Conservation (phyloP, 2,888 invertebrate genomes). For the Endotricha flammealis region DNA sequence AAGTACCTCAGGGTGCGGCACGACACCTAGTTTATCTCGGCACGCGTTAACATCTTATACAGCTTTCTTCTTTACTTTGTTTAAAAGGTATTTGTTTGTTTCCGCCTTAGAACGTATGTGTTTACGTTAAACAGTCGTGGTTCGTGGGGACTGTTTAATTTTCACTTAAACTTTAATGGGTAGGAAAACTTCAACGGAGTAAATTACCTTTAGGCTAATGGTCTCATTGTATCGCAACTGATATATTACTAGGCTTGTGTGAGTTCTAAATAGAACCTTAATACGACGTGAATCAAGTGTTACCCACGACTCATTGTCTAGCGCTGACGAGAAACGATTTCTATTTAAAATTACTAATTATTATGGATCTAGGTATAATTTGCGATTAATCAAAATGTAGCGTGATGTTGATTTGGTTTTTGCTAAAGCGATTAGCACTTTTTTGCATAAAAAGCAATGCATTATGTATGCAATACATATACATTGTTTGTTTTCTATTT, state of each 20-base stretch:
- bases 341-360: not conserved
- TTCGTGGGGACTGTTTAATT: conserved; percentile 25
- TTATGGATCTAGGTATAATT: not conserved
- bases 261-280: not conserved
- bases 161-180: conserved; percentile 15
- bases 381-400: conserved; percentile 2
- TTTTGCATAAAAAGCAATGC: too few species aligned
- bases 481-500: too few species aligned
- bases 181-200: conserved; percentile 2
- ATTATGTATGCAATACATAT: too few species aligned
- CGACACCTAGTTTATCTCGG: not conserved
- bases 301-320: not conserved
- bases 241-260: conserved; percentile 5
- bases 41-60: conserved; percentile 13
- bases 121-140: conserved; percentile 36
- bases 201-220: conserved; percentile 2
- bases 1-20: too few species aligned
- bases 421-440: too few species aligned
- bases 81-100: conserved; percentile 48
- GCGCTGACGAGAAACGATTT: not conserved
- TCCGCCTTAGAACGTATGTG: conserved; percentile 27
- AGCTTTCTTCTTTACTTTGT: conserved; percentile 32
- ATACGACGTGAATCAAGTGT: not conserved
- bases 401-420: not conserved
- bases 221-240: conserved; percentile 16